phyloP scores from a whole-genome alignment of 2,113 vertebrate genomes.

The Siphamia tubifer region DNA sequence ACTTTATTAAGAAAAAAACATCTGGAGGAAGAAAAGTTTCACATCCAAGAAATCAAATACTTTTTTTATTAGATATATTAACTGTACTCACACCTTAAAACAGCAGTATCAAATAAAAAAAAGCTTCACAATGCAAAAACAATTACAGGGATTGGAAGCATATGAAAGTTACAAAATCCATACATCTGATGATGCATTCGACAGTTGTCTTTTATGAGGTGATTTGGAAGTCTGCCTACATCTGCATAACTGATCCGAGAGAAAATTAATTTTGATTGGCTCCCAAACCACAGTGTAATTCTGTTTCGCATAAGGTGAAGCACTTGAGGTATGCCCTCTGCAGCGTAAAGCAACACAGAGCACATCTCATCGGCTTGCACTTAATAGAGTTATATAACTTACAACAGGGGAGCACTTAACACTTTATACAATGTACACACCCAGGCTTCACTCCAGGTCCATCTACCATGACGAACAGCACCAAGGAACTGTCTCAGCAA shows the following conservation, averaged over 20 bases:
- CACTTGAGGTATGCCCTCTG: neutral
- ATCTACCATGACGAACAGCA: neutral
- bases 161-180: neutral
- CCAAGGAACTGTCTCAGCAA: conserved; percentile 1
- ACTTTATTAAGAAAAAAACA: neutral
- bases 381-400: neutral
- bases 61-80: neutral
- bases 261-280: neutral
- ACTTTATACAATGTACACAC: neutral
- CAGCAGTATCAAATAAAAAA: conserved; percentile 19
- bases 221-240: neutral
- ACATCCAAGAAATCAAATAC: neutral
- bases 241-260: neutral
- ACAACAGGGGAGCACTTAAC: neutral
- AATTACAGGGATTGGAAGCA: conserved; percentile 18
- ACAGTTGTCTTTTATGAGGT: neutral
- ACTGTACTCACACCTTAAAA: neutral
- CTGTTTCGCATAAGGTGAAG: neutral
- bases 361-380: neutral
- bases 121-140: conserved; percentile 9
- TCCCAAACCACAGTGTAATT: neutral
- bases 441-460: neutral
- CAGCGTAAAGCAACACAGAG: neutral
- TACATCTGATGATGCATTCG: neutral
- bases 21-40: neutral